Conservation (phyloP, 2,797 vertebrate species). For the Heteromormyrus szaboi region DNA sequence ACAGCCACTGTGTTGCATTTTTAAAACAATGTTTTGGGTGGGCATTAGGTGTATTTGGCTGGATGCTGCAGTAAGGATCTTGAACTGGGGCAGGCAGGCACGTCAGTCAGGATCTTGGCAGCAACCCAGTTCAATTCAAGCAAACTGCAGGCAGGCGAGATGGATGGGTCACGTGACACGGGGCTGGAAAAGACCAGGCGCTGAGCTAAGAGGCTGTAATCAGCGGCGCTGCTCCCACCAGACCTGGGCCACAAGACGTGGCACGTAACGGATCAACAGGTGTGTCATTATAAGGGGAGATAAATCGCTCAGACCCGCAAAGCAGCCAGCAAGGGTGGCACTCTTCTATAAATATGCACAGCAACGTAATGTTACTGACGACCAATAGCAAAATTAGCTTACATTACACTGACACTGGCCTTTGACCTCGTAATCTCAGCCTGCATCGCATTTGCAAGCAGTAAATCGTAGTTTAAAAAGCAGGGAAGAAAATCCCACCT, state of each 20-base stretch:
- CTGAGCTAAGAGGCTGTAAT: neutral
- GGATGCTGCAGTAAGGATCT: neutral
- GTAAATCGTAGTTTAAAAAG: neutral
- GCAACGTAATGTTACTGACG: neutral
- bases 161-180: neutral
- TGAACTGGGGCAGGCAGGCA: neutral
- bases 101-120: neutral
- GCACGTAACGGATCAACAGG: neutral
- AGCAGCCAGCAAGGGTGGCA: neutral
- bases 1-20: neutral
- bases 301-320: neutral
- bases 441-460: neutral
- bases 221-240: no score
- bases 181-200: neutral
- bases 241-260: neutral
- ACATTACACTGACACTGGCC: neutral
- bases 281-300: neutral
- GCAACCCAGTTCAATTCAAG: slow-evolving; percentile 2
- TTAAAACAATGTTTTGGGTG: neutral
- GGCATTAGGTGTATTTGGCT: neutral
- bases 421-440: neutral
- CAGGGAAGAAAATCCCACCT: neutral
- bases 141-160: neutral
- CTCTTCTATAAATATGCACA: neutral
- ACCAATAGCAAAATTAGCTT: neutral